Evolutionary conservation across 2,888 invertebrate species (phyloP), one percentile per base, ranked within the genome.

Genomic region (Drosophila emarginata): DNA sequence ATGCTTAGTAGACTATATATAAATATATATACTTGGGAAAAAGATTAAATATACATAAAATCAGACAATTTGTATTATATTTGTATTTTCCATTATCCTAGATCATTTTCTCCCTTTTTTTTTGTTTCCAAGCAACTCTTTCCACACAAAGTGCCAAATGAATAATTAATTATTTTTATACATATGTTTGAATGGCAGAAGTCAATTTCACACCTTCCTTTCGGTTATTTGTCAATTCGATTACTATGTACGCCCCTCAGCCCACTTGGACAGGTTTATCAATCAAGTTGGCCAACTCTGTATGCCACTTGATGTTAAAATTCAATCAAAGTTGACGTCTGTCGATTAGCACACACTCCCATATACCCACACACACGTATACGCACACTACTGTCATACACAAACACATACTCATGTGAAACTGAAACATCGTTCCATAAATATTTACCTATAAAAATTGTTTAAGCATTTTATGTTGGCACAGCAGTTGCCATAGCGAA

Each of bases 401-500:
- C 18, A 45, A 4, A 15, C 11, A 7, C 18, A 18, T 14, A 45
- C 18, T 45, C 9, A 51, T 40, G 62, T 57, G 26, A 21, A 5
- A 40, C 15, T 15, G 56, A 67, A 56, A 67, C 26, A 11, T 15
- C 7, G 28, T 32, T 40, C 11, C 56, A 28, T 56, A 52, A 73
- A 76, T 76, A 68, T 86, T 79, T 86, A 74, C 78, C 80, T 78
- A 86, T 85, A 74, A 68, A 87, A 87, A 82, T 89, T 70, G 77
- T 89, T 89, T 80, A 89, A 89, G 75, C 88, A 79, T 87, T 89
- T 89, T 79, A 83, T 83, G 82, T 83, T 83, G 64, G 83, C 78
- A 70, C 82, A 83, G 88, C 82, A 82, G 82, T 83, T 76, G 80
- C 82, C 88, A 75, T 50, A 58, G 58, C 58, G 56, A 54, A 61